phyloP scores from a whole-genome alignment of 2,113 vertebrate genomes.

The Trogon surrucura region DNA sequence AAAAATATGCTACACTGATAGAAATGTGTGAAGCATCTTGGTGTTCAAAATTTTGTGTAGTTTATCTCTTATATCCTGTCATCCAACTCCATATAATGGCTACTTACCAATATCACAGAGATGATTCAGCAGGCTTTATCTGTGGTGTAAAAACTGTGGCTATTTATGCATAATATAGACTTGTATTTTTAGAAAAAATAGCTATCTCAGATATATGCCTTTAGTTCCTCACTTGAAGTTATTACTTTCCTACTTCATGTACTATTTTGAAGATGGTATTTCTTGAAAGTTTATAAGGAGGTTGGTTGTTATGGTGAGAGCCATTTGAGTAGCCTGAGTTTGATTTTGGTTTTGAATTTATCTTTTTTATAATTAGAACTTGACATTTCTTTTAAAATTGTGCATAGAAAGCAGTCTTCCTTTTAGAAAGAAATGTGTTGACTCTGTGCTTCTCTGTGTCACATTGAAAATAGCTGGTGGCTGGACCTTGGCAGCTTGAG shows the following conservation, averaged over 20 bases:
- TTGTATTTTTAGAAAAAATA: neutral
- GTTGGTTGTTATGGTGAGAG: neutral
- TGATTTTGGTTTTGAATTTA: too few species aligned
- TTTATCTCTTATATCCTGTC: neutral
- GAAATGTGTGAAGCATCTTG: neutral
- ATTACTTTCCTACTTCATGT: neutral
- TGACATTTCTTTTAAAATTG: neutral
- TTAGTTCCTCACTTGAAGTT: neutral
- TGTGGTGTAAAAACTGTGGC: neutral
- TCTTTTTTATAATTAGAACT: neutral
- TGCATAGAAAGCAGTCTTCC: neutral
- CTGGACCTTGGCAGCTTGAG: neutral
- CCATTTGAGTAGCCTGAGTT: neutral
- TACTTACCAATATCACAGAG: neutral
- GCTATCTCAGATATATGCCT: neutral
- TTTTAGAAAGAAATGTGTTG: neutral
- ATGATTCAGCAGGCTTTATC: neutral
- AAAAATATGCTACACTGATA: neutral
- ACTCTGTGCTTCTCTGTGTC: neutral
- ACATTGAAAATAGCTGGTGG: neutral
- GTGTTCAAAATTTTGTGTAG: neutral
- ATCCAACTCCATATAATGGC: neutral
- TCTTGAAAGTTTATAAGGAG: neutral
- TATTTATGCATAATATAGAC: neutral
- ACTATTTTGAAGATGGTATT: neutral